Percentiles rank a stretch among this genome's conserved stretches.
These are phyloP conservation scores for Geotrupes spiniger DNA, from an alignment of 2,888 invertebrate species.

Conservation along the genomic window DNA sequence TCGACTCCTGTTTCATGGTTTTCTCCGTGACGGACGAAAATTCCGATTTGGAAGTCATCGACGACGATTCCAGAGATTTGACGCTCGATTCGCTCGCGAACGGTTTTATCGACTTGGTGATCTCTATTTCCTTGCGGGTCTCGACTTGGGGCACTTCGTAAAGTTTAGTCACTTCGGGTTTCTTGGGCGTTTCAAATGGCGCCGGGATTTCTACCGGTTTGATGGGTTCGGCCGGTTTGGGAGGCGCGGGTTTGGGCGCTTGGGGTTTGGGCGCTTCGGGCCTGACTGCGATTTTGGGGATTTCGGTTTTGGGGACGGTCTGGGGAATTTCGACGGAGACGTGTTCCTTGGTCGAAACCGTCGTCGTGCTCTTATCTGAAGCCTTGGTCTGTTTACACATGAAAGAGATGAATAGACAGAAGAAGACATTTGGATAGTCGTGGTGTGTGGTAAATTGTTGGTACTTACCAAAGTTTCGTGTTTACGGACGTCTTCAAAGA, in stretches of 20 bases:
- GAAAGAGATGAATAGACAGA: neutral
- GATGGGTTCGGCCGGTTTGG: neutral
- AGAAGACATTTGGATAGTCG: neutral
- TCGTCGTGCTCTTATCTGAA: constrained; percentile 31
- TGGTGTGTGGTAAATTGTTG: neutral
- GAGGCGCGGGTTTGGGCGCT: neutral
- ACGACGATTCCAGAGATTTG: constrained; percentile 33
- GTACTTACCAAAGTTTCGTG: constrained; percentile 50
- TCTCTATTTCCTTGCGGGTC: constrained; percentile 13
- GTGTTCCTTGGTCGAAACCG: constrained; percentile 25
- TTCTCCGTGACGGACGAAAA: constrained; percentile 43
- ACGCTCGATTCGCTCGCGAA: constrained; percentile 16
- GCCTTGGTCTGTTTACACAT: constrained; percentile 28
- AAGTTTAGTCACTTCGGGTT: constrained; percentile 8
- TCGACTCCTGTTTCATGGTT: constrained; percentile 42
- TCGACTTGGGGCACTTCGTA: constrained; percentile 25
- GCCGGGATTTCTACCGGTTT: neutral
- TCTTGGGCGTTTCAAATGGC: neutral
- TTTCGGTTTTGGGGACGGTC: neutral
- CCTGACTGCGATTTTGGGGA: too few species aligned
- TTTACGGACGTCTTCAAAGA: constrained; percentile 58
- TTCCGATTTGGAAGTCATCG: constrained; percentile 41
- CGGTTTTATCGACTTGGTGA: constrained; percentile 19
- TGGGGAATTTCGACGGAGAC: constrained; percentile 11
- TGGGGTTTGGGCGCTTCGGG: neutral